Conservation (phyloP, 2,888 invertebrate species). For the Microctonus brassicae region DNA sequence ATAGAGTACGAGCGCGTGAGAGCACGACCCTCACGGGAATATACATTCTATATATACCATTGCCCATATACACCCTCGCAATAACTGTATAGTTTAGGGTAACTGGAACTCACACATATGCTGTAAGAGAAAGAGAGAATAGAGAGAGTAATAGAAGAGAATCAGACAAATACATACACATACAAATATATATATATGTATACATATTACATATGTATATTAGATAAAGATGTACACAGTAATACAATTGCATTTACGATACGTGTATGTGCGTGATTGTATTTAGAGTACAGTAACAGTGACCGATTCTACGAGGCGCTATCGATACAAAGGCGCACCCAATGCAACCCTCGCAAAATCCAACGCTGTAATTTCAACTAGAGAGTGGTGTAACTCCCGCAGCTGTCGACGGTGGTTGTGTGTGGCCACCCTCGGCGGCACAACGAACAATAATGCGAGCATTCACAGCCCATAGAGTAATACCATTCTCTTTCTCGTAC, state of each 20-base stretch:
- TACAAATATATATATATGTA: too few species aligned
- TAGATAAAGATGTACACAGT: neutral
- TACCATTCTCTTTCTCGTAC: neutral
- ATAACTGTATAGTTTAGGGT: neutral
- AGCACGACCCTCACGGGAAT: conserved; percentile 31
- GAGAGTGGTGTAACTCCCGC: conserved; percentile 49
- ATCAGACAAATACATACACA: neutral
- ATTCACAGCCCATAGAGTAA: conserved; percentile 50
- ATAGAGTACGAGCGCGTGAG: conserved; percentile 23
- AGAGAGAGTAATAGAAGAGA: neutral
- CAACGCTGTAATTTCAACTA: conserved; percentile 52
- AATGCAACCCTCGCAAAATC: conserved; percentile 39
- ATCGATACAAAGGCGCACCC: conserved; percentile 37
- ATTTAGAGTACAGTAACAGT: conserved; percentile 15
- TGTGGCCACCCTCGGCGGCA: conserved; percentile 50
- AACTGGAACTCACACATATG: neutral
- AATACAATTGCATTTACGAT: conserved; percentile 1
- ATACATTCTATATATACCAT: conserved; percentile 5
- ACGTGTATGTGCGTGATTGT: neutral
- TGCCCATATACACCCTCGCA: neutral
- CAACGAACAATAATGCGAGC: conserved; percentile 55
- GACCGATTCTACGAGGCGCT: conserved; percentile 20
- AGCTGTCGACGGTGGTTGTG: conserved; percentile 55
- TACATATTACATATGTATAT: neutral
- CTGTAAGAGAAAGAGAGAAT: neutral